Base-by-base conservation (phyloP, 2,797 vertebrate genomes). In the Alectoris magna region DNA sequence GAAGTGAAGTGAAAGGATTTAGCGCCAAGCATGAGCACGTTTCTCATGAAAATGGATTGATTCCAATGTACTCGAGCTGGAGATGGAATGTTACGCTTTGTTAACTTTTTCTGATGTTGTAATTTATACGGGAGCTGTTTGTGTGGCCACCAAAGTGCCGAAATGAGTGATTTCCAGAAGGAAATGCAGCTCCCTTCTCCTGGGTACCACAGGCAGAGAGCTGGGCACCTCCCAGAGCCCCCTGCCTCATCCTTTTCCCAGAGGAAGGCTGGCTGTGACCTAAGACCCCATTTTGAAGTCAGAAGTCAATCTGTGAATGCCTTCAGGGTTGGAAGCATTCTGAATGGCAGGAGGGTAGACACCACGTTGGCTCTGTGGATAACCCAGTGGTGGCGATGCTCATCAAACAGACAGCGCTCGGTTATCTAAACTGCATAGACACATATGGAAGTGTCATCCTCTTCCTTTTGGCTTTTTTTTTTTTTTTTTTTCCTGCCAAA, bases 21-120 rank as follows among this genome's bases (percentile, higher is more conserved):
- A 58, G 73, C 38, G 75, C 77, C 68, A 90, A 77, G 62, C 1
- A 0, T 8, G 62, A 87, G 68, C 70, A 80, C 26, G 48, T 92
- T 85, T 72, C 89, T 75, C 83, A 64, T 43, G 63, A 66, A 75
- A 92, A 76, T 77, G 58, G 88, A 91, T 95, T 76, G 59, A 83
- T 94, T 92, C 79, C 93, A 89, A 90, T 77, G 71, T 10, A 55
- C 34, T 56, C 51, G 9, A 78, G 64, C 38, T 18, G 72, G 91
- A 89, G 76, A 63, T 60, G 63, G 73, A 93, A 90, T 96, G 92
- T 95, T 90, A 91, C 24, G 93, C 80, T 87, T 96, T 81, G 93
- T 29, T 94, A 93, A 81, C 85, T 82, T 91, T 38, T 80, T 91
- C 80, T 90, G 94, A 92, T 49, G 24, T 14, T 73, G 67, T 91